Evolutionary conservation across 2,888 invertebrate species (phyloP).

Genomic region (Therioaphis trifolii): DNA sequence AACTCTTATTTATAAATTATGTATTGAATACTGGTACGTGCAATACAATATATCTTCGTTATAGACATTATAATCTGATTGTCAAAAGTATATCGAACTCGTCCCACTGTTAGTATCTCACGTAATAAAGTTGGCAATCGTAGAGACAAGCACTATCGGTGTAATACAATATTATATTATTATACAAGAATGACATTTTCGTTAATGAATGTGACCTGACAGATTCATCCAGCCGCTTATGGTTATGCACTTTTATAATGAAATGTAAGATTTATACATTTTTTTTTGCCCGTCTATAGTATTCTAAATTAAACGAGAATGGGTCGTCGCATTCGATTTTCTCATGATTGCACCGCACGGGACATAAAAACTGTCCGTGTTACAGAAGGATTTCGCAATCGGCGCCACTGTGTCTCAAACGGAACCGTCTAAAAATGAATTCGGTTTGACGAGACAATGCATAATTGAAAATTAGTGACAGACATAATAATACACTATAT

Average conservation of each 20-base stretch:
- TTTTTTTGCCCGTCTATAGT: too few relatives aligned
- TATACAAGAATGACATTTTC: background rate
- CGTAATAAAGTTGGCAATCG: conserved; percentile 4
- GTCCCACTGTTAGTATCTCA: background rate
- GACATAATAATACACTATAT: too few relatives aligned
- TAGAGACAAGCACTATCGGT: background rate
- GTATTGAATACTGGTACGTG: too few relatives aligned
- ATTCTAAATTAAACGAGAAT: too few relatives aligned
- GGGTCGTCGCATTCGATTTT: background rate
- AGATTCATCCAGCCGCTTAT: background rate
- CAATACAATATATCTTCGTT: too few relatives aligned
- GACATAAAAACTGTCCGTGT: background rate
- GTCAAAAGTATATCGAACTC: background rate
- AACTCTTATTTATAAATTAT: too few relatives aligned
- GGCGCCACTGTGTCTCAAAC: background rate
- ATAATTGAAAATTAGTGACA: background rate
- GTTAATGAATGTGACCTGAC: conserved; percentile 14
- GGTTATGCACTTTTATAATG: too few relatives aligned
- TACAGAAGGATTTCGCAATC: background rate
- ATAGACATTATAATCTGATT: background rate
- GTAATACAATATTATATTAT: background rate
- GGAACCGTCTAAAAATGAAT: background rate
- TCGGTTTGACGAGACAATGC: background rate
- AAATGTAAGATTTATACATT: too few relatives aligned
- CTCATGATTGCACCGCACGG: background rate